Conservation (phyloP, 2,888 invertebrate species). For the Mythimna pallens region DNA sequence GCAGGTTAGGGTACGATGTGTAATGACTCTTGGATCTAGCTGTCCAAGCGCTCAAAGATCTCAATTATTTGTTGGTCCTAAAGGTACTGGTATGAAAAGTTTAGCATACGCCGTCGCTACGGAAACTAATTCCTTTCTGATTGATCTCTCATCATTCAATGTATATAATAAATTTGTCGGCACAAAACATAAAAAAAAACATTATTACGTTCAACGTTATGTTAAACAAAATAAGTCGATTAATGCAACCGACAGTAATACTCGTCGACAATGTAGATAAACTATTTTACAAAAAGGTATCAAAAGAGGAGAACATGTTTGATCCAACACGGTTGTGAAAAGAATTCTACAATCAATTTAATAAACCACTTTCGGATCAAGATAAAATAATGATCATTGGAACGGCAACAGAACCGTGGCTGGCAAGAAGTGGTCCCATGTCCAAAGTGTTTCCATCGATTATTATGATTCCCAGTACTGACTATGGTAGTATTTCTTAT, state of each 20-base stretch:
- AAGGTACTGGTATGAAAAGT: conserved; percentile 93
- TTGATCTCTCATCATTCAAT: conserved; percentile 94
- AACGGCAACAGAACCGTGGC: conserved; percentile 93
- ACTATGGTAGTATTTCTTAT: conserved; percentile 91
- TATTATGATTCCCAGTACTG: conserved; percentile 89
- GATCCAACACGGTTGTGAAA: conserved; percentile 93
- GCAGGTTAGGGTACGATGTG: conserved; percentile 91
- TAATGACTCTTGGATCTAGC: conserved; percentile 90
- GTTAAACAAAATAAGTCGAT: conserved; percentile 92
- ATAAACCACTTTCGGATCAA: conserved; percentile 92
- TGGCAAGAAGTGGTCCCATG: conserved; percentile 85
- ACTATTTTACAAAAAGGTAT: conserved; percentile 93
- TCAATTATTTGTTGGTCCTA: conserved; percentile 93
- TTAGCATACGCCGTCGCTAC: conserved; percentile 94
- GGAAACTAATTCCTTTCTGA: conserved; percentile 93
- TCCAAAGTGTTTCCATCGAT: conserved; percentile 91
- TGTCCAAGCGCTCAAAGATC: conserved; percentile 87
- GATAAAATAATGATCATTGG: conserved; percentile 94
- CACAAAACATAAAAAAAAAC: conserved; percentile 92
- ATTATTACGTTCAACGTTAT: conserved; percentile 92
- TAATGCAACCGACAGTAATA: conserved; percentile 94
- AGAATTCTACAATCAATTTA: conserved; percentile 92
- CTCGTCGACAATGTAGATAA: conserved; percentile 93
- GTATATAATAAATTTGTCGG: conserved; percentile 93
- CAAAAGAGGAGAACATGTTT: conserved; percentile 90